Evolutionary conservation across 1,140 invertebrate genomes (phyloP).

Genomic region (Megathymus violae): DNA sequence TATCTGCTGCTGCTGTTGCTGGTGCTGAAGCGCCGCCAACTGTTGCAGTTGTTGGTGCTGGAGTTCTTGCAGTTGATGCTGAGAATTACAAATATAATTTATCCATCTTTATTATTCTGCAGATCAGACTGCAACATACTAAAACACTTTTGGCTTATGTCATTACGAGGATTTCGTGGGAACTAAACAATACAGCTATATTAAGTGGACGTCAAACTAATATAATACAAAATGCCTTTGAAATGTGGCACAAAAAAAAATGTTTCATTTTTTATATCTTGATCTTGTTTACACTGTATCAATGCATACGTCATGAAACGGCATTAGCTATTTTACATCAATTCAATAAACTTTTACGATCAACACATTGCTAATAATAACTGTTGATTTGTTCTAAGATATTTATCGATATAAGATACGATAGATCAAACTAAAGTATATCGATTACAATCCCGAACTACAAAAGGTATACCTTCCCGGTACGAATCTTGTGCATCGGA

Average conservation of each 20-base stretch:
- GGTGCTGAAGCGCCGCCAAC: conserved; percentile 55
- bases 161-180: conserved; percentile 27
- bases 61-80: conserved; percentile 46
- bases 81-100: conserved; percentile 28
- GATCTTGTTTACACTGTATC: conserved; percentile 1
- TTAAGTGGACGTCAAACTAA: conserved; percentile 34
- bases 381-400: conserved; percentile 22
- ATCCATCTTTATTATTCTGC: conserved; percentile 24
- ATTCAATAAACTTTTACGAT: conserved; percentile 16
- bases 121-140: conserved; percentile 4
- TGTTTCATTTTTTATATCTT: conserved; percentile 5
- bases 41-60: conserved; percentile 56
- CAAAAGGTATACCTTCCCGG: conserved; percentile 29
- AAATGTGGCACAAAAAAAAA: conserved; percentile 7
- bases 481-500: conserved; percentile 26
- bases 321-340: conserved; percentile 25
- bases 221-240: conserved; percentile 8
- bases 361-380: conserved; percentile 22
- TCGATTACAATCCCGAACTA: conserved; percentile 35
- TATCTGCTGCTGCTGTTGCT: conserved; percentile 69
- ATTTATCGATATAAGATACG: conserved; percentile 20
- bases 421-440: conserved; percentile 28
- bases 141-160: conserved; percentile 21
- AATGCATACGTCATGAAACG: conserved; percentile 19
- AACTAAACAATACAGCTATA: conserved; percentile 26